phyloP scores from a whole-genome alignment of 2,797 vertebrate genomes.

The Mus spretus region DNA sequence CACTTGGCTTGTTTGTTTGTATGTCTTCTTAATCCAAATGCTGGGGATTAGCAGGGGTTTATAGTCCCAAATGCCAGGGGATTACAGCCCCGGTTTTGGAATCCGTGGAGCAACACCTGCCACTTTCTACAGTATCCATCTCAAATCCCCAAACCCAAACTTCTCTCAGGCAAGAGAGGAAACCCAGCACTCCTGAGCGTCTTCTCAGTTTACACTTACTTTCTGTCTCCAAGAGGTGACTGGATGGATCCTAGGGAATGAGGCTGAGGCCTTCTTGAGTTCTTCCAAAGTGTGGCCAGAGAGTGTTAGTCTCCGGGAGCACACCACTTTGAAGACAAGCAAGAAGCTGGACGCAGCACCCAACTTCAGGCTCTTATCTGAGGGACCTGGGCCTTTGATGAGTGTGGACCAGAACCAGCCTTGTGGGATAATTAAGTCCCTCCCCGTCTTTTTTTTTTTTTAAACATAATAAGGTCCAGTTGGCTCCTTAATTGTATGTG shows the following conservation, averaged over 20 bases:
- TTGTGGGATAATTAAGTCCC: slow-evolving; percentile 71
- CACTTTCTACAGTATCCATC: not conserved
- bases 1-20: not conserved
- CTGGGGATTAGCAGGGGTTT: not conserved
- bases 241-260: not conserved
- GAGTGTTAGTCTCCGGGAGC: slow-evolving; percentile 77
- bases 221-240: slow-evolving; percentile 2
- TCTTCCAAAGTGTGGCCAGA: not conserved
- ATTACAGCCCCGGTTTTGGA: slow-evolving; percentile 42
- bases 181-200: slow-evolving; percentile 18
- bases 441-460: too few relatives aligned
- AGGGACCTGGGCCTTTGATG: slow-evolving; percentile 75
- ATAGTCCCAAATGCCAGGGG: not conserved
- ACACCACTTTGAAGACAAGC: slow-evolving; percentile 70
- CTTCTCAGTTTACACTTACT: slow-evolving; percentile 46
- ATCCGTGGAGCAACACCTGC: not conserved
- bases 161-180: slow-evolving; percentile 13
- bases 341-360: slow-evolving; percentile 77
- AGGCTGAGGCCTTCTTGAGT: not conserved
- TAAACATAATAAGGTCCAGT: slow-evolving; percentile 65
- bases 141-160: not conserved
- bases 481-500: slow-evolving; percentile 68
- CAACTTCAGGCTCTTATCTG: slow-evolving; percentile 83
- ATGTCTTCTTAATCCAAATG: not conserved
- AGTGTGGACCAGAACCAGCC: slow-evolving; percentile 75